A percentile compares a stretch with the other conserved stretches of the same genome.
Evolutionary conservation across 2,797 vertebrate species (phyloP).

Genomic region (Phataginus tricuspis): DNA sequence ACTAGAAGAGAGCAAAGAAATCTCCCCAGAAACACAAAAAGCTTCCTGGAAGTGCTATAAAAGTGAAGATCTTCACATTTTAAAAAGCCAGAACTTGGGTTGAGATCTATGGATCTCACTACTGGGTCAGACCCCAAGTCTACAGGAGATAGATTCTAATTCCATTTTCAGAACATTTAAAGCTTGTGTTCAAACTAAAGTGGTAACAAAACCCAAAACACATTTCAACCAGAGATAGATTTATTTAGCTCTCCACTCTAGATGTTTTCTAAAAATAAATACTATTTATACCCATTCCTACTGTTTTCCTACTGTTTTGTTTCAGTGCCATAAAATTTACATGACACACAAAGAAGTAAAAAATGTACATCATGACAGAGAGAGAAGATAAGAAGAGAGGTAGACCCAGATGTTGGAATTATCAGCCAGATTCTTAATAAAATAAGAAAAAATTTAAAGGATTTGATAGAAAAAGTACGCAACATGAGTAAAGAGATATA

Average conservation of each 20-base stretch:
- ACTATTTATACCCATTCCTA: not conserved
- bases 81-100: not conserved
- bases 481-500: not conserved
- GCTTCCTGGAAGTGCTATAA: not conserved
- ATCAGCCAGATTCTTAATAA: not conserved
- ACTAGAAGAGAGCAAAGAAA: not conserved
- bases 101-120: not conserved
- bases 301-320: not conserved
- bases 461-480: not conserved
- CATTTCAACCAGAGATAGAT: not conserved
- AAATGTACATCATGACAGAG: not conserved
- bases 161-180: not conserved
- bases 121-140: not conserved
- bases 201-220: not conserved
- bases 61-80: not conserved
- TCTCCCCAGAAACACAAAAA: not conserved
- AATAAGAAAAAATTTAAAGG: not conserved
- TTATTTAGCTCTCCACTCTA: not conserved
- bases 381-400: not conserved
- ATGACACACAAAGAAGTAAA: not conserved
- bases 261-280: not conserved
- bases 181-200: not conserved
- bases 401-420: slow-evolving; percentile 1
- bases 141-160: not conserved
- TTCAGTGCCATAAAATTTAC: not conserved